These are phyloP conservation scores for Aethes cnicana DNA, from an alignment of 2,888 invertebrate species.

Conservation along the genomic window DNA sequence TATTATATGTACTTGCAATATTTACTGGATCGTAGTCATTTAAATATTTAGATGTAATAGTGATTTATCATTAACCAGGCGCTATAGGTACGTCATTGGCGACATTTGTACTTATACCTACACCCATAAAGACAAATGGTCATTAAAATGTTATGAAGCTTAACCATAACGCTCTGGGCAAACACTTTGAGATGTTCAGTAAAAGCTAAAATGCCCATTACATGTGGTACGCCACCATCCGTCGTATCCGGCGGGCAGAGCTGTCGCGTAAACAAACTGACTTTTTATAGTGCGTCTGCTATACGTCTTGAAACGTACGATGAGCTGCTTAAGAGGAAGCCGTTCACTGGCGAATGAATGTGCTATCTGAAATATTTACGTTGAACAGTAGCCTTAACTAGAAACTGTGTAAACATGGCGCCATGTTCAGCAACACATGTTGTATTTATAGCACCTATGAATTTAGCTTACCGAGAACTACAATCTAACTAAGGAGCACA, in stretches of 20 bases:
- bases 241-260: slow-evolving; percentile 60
- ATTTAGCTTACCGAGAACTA: too few species aligned
- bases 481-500: too few species aligned
- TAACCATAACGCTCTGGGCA: slow-evolving; percentile 32
- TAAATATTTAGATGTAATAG: too few species aligned
- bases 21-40: too few species aligned
- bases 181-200: slow-evolving; percentile 37
- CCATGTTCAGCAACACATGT: slow-evolving; percentile 21
- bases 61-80: too few species aligned
- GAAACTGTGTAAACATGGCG: slow-evolving; percentile 10
- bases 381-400: slow-evolving; percentile 23
- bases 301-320: slow-evolving; percentile 53
- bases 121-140: slow-evolving; percentile 18
- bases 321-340: slow-evolving; percentile 20
- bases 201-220: slow-evolving; percentile 57
- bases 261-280: slow-evolving; percentile 67
- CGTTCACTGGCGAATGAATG: slow-evolving; percentile 2
- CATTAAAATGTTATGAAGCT: slow-evolving; percentile 21
- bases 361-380: too few species aligned
- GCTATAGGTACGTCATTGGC: neutral
- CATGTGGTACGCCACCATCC: slow-evolving; percentile 57
- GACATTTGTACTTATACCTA: slow-evolving; percentile 4
- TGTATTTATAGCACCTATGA: slow-evolving; percentile 23
- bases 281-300: slow-evolving; percentile 75
- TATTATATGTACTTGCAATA: too few species aligned